These are phyloP conservation scores for Cyanoramphus novaezelandiae DNA, from an alignment of 2,113 vertebrate species.

Conservation along the genomic window DNA sequence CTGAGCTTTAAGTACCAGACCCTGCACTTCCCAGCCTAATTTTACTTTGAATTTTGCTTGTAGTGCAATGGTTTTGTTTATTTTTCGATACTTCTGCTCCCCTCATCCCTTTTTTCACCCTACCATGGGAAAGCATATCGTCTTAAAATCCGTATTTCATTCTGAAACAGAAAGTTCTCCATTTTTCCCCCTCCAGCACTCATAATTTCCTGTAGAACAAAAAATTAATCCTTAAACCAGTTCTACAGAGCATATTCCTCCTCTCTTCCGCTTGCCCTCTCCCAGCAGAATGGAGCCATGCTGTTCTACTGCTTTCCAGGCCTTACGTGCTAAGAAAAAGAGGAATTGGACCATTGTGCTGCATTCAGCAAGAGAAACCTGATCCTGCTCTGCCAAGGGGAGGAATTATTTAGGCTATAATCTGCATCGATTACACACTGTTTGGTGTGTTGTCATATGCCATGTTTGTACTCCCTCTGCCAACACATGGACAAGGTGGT, in stretches of 20 bases:
- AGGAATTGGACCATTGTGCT: not conserved
- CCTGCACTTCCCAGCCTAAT: not conserved
- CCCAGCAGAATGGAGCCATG: not conserved
- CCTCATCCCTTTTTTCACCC: not conserved
- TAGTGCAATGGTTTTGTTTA: not conserved
- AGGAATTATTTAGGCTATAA: conserved; percentile 54
- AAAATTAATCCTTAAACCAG: not conserved
- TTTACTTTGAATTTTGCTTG: not conserved
- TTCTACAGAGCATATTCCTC: conserved; percentile 9
- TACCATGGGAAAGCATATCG: not conserved
- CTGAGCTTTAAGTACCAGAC: not conserved
- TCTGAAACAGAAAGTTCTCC: not conserved
- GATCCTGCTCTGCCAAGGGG: not conserved
- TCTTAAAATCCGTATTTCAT: not conserved
- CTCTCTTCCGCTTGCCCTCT: not conserved
- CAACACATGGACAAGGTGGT: conserved; percentile 45
- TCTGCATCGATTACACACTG: conserved; percentile 46
- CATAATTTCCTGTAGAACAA: conserved; percentile 9
- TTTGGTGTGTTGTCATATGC: conserved; percentile 51
- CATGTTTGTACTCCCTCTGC: conserved; percentile 56
- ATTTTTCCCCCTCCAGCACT: not conserved
- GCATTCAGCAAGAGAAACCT: not conserved
- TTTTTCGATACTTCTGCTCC: not conserved
- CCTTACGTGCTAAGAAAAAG: not conserved
- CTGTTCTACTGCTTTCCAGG: not conserved